Evolutionary conservation across 2,113 vertebrate genomes (phyloP).

Genomic region (Cephalopterus ornatus): DNA sequence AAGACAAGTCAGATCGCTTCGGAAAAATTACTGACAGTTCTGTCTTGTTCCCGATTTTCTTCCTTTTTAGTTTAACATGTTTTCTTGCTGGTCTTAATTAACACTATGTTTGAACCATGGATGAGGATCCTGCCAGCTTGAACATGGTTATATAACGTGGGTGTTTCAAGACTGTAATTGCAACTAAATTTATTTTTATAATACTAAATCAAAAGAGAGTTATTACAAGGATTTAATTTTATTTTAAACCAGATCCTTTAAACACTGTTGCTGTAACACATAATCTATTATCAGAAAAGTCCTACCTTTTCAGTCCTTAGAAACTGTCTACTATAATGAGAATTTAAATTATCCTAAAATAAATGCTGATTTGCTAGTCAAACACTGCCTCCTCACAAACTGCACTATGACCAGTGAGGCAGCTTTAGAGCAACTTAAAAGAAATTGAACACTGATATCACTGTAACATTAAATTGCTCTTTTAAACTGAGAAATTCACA

Average conservation of each 20-base stretch:
- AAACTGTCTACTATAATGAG: not conserved
- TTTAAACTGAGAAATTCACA: not conserved
- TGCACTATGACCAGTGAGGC: not conserved
- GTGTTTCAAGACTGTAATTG: slow-evolving; percentile 27
- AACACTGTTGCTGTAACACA: not conserved
- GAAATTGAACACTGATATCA: not conserved
- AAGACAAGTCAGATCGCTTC: not conserved
- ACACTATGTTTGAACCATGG: not conserved
- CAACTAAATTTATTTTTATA: slow-evolving; percentile 44
- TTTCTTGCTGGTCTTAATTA: slow-evolving; percentile 42
- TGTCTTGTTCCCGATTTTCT: not conserved
- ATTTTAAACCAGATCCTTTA: slow-evolving; percentile 20
- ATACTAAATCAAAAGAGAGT: not conserved
- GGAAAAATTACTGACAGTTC: not conserved
- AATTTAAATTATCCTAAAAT: slow-evolving; percentile 36
- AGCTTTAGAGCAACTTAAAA: not conserved
- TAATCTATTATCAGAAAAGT: slow-evolving; percentile 17
- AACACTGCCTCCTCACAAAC: not conserved
- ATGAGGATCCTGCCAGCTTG: slow-evolving; percentile 34
- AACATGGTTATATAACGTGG: not conserved
- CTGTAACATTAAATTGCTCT: not conserved
- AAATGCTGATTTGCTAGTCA: not conserved
- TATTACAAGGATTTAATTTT: slow-evolving; percentile 33
- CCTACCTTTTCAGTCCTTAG: not conserved
- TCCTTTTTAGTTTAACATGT: not conserved